Evolutionary conservation across 2,797 vertebrate genomes (phyloP).

Genomic region (Lepilemur ruficaudatus): DNA sequence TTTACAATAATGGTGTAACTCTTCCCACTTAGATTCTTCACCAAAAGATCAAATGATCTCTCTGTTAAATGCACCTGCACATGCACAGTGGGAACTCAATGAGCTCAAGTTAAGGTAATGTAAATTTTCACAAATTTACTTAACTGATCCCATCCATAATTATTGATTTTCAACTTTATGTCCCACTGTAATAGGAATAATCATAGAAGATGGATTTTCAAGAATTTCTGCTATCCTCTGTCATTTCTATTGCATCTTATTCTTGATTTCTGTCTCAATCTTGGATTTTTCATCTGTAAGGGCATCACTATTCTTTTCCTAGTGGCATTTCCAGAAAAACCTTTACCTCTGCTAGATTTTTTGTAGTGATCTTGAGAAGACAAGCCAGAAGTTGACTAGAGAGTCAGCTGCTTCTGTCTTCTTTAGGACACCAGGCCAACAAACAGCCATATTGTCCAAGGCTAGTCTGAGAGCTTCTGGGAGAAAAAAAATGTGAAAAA

Average conservation of each 20-base stretch:
- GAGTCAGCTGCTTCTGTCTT: background rate
- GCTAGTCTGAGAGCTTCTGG: accelerated
- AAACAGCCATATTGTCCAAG: background rate
- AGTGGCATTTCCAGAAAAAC: slow-evolving; percentile 87
- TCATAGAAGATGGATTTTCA: slow-evolving; percentile 80
- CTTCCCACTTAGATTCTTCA: slow-evolving; percentile 96
- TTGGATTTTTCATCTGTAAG: slow-evolving; percentile 91
- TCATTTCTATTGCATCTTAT: slow-evolving; percentile 87
- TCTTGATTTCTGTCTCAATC: slow-evolving; percentile 91
- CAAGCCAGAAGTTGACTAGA: background rate
- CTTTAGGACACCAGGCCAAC: accelerated
- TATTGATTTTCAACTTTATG: slow-evolving; percentile 97
- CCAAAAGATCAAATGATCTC: slow-evolving; percentile 93
- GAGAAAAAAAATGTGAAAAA: background rate
- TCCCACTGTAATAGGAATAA: slow-evolving; percentile 78
- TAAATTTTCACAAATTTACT: slow-evolving; percentile 99
- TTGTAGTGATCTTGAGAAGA: slow-evolving; percentile 81
- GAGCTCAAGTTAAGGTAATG: slow-evolving; percentile 93
- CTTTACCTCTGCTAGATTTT: slow-evolving; percentile 92
- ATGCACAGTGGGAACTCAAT: slow-evolving; percentile 92
- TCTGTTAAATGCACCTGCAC: slow-evolving; percentile 94
- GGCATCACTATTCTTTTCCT: slow-evolving; percentile 90
- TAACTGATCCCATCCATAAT: slow-evolving; percentile 98
- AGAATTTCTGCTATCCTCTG: slow-evolving; percentile 84
- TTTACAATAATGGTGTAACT: slow-evolving; percentile 95